phyloP scores from a whole-genome alignment of 1,140 invertebrate genomes.

The Chymomyza costata region DNA sequence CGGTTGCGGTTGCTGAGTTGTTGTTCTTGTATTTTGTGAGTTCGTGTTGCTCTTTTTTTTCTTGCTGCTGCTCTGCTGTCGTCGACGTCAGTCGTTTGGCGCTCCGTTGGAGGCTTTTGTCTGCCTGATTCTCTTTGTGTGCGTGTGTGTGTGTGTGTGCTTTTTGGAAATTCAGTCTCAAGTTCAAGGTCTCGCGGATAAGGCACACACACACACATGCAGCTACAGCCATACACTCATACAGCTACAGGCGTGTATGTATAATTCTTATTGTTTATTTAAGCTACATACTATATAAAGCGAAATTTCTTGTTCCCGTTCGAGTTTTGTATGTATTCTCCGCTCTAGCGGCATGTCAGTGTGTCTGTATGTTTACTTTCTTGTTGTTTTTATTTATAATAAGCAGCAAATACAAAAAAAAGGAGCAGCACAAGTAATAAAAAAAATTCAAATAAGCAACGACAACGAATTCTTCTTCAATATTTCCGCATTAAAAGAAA shows the following conservation, averaged over 20 bases:
- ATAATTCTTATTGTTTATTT: conserved; percentile 38
- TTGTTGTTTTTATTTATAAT: conserved; percentile 6
- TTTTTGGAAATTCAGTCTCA: conserved; percentile 76
- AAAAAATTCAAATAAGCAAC: conserved; percentile 5
- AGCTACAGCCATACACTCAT: conserved; percentile 17
- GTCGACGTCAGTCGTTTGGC: background rate
- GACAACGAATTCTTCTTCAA: conserved; percentile 51
- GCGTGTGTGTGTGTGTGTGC: conserved; percentile 43
- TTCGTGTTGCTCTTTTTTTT: no score
- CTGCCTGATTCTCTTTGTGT: conserved; percentile 14
- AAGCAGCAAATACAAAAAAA: conserved; percentile 22
- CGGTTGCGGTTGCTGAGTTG: no score
- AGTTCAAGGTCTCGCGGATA: conserved; percentile 75
- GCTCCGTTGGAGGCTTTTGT: conserved; percentile 23
- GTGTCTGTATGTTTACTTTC: conserved; percentile 2
- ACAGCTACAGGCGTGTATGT: conserved; percentile 10
- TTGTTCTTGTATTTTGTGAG: no score
- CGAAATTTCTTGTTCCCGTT: no score
- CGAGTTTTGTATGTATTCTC: no score
- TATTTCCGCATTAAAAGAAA: conserved; percentile 69
- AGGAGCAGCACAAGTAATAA: conserved; percentile 20
- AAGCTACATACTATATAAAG: conserved; percentile 17
- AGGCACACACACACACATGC: conserved; percentile 39
- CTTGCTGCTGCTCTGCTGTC: conserved; percentile 5
- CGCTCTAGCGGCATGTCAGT: conserved; percentile 11